phyloP scores from a whole-genome alignment of 2,113 vertebrate genomes.

The Oncorhynchus clarkii region DNA sequence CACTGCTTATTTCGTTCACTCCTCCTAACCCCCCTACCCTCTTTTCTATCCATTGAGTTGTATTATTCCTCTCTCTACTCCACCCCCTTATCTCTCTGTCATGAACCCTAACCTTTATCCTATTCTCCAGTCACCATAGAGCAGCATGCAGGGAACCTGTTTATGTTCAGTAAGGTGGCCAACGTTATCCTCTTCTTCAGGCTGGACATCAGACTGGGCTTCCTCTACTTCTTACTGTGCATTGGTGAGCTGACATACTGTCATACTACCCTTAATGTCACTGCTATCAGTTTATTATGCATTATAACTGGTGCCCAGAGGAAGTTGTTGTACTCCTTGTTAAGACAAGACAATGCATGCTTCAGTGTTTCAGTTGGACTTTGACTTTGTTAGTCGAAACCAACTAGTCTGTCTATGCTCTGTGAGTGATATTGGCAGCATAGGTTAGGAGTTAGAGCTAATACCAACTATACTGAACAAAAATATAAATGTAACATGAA shows the following conservation, averaged over 20 bases:
- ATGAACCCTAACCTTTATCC: neutral
- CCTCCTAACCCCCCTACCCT: neutral
- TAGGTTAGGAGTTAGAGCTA: too few relatives aligned
- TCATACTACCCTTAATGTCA: too few relatives aligned
- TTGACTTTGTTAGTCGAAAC: too few relatives aligned
- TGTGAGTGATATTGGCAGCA: too few relatives aligned
- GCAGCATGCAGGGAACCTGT: constrained; percentile 91
- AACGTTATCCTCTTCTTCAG: constrained; percentile 94
- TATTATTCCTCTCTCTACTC: constrained; percentile 15
- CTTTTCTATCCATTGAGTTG: constrained; percentile 33
- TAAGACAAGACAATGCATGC: too few relatives aligned
- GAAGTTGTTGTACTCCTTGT: neutral
- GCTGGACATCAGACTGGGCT: constrained; percentile 89
- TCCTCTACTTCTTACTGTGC: constrained; percentile 87
- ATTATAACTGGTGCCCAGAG: neutral
- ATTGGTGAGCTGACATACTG: constrained; percentile 77
- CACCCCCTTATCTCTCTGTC: neutral
- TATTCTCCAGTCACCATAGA: constrained; percentile 80
- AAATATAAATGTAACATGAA: too few relatives aligned
- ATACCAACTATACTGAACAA: too few relatives aligned
- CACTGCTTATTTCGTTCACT: neutral
- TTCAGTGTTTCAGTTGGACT: too few relatives aligned
- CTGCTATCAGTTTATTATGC: neutral
- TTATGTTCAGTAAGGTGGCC: constrained; percentile 97
- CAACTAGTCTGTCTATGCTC: too few relatives aligned